Base-by-base conservation (phyloP, 2,888 invertebrate species). In the Catocala fraxini region DNA sequence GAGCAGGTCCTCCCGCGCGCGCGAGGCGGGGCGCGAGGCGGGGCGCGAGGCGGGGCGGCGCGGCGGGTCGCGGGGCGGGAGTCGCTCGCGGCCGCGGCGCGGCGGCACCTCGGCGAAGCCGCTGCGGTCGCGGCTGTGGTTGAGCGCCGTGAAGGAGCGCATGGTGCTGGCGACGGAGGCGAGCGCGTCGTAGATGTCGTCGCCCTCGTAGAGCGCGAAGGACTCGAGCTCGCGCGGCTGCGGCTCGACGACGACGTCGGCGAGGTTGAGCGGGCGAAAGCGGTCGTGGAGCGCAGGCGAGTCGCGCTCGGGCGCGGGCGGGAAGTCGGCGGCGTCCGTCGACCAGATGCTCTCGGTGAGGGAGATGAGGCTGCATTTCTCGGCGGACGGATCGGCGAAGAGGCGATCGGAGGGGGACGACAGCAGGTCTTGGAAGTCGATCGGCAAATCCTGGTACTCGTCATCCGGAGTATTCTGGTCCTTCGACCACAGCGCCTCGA, bases 401-500 rank as follows among this genome's bases (percentile, higher is more conserved):
- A 89, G 70, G 83, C 93, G 90, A 65, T 95, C 95, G 63, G 94
- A 93, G 12, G 95, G 95, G 48, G 96, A 95, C 66, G 95, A 94
- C 51, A 96, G 87, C 61, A 96, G 84, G 73, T 95, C 95, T 63
- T 95, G 93, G 69, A 96, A 95, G 81, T 95, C 95, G 72, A 95
- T 95, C n/a, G 95, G 95, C 71, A 96, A 86, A 78, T 95, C 95
- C 67, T 95, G 95, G 75, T 95, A 95, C 75, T 95, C 95, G 71
- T 95, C 95, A 65, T 93, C 93, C 7, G 94, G 94, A 9, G 93
- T 93, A 77, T 89, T 86, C 84, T 93, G 91, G 75, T 94, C 89
- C 81, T 95, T 89, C 73, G 92, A 95, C 96, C 96, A 96, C 63
- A 96, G 88, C 45, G 96, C 96, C 85, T 96, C 96, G 69, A 96